These are phyloP conservation scores for Dermatemys mawii DNA, from an alignment of 2,113 vertebrate genomes.

Conservation along the genomic window DNA sequence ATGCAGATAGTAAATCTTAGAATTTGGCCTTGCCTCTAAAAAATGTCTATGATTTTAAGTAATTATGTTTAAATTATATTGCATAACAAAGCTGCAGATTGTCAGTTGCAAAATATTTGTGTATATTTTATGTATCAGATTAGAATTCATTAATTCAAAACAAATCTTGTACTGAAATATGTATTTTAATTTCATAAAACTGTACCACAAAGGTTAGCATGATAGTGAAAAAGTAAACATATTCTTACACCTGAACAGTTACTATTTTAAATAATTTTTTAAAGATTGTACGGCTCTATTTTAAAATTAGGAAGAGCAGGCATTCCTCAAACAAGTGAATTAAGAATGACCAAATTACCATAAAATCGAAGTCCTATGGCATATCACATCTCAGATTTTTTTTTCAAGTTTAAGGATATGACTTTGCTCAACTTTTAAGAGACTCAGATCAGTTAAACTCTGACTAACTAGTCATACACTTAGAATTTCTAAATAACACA, in stretches of 20 bases:
- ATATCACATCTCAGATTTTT: not conserved
- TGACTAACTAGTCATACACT: slow-evolving; percentile 26
- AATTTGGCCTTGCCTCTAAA: not conserved
- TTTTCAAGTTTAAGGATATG: not conserved
- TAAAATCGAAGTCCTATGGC: not conserved
- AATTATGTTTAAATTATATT: not conserved
- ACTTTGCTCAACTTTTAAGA: slow-evolving; percentile 9
- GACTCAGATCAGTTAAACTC: slow-evolving; percentile 22
- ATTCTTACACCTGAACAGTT: not conserved
- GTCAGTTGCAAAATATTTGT: not conserved
- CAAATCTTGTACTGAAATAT: not conserved
- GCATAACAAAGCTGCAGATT: not conserved
- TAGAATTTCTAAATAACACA: not conserved
- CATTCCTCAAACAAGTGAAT: not conserved
- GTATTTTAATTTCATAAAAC: not conserved
- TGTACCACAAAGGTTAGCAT: not conserved
- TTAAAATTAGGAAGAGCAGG: not conserved
- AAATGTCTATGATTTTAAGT: not conserved
- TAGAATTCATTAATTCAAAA: not conserved
- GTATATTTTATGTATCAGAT: not conserved
- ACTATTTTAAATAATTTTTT: not conserved
- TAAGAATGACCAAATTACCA: not conserved
- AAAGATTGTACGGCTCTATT: not conserved
- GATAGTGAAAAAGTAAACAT: not conserved
- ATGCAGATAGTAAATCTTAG: not conserved